Conservation (phyloP, 2,797 vertebrate species). For the Cryptoblepharus egeriae region DNA sequence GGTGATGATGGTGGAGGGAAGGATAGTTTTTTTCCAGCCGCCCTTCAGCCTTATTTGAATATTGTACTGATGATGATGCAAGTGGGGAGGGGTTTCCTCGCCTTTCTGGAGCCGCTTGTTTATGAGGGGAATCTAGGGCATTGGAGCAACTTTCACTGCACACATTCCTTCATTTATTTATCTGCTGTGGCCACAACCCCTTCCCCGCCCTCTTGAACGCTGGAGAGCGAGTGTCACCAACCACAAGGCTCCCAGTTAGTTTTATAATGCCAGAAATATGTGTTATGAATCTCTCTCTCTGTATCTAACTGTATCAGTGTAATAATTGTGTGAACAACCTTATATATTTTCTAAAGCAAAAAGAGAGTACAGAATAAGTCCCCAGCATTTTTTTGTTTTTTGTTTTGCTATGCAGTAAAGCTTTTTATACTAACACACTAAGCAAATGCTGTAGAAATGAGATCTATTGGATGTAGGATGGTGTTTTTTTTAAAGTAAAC, state of each 20-base stretch:
- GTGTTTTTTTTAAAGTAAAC: not conserved
- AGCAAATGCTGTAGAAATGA: not conserved
- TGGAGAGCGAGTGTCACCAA: not conserved
- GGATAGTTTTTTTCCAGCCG: not conserved
- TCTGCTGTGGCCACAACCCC: not conserved
- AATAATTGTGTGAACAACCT: no score
- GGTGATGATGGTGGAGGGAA: no score
- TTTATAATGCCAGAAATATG: not conserved
- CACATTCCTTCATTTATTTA: not conserved
- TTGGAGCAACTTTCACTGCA: not conserved
- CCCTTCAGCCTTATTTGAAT: not conserved
- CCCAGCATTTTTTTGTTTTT: not conserved
- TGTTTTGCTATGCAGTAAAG: not conserved
- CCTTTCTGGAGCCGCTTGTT: conserved; percentile 1
- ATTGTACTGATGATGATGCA: not conserved
- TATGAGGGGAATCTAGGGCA: conserved; percentile 8
- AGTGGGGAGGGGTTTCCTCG: conserved; percentile 1
- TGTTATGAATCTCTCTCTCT: no score
- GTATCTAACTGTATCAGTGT: no score
- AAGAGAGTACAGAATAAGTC: not conserved
- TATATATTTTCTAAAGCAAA: not conserved
- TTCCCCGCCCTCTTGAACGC: not conserved
- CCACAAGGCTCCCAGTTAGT: not conserved
- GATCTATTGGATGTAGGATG: not conserved
- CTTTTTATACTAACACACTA: not conserved